phyloP scores from a whole-genome alignment of 2,113 vertebrate species.

The Dolichotis patagonum region DNA sequence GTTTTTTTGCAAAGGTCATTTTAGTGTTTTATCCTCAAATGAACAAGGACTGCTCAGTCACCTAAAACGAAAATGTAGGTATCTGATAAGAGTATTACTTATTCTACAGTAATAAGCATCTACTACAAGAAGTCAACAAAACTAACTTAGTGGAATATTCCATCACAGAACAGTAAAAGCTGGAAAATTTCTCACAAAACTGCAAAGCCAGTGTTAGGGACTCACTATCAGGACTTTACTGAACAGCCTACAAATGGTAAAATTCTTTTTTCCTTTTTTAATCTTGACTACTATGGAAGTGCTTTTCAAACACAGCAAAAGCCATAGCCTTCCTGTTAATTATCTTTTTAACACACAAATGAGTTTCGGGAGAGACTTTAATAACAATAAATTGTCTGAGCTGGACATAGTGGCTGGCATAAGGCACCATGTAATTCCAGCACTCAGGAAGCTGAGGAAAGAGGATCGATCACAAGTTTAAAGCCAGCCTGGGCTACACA shows the following conservation, averaged over 20 bases:
- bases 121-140: conserved; percentile 49
- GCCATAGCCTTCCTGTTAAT: neutral
- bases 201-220: neutral
- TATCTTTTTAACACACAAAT: conserved; percentile 31
- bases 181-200: conserved; percentile 69
- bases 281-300: conserved; percentile 37
- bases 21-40: neutral
- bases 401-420: neutral
- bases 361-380: conserved; percentile 29
- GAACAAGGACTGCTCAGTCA: conserved; percentile 28
- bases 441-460: neutral
- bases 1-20: conserved; percentile 31
- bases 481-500: neutral
- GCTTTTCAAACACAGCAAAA: conserved; percentile 56
- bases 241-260: neutral
- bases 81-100: neutral
- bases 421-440: neutral
- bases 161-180: conserved; percentile 55
- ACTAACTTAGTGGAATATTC: conserved; percentile 72
- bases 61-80: conserved; percentile 43
- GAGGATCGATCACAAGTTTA: neutral
- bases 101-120: conserved; percentile 44
- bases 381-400: conserved; percentile 33
- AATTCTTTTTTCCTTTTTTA: neutral
- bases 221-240: neutral